Conservation (phyloP, 2,797 vertebrate genomes). For the Pangasius krempfi region DNA sequence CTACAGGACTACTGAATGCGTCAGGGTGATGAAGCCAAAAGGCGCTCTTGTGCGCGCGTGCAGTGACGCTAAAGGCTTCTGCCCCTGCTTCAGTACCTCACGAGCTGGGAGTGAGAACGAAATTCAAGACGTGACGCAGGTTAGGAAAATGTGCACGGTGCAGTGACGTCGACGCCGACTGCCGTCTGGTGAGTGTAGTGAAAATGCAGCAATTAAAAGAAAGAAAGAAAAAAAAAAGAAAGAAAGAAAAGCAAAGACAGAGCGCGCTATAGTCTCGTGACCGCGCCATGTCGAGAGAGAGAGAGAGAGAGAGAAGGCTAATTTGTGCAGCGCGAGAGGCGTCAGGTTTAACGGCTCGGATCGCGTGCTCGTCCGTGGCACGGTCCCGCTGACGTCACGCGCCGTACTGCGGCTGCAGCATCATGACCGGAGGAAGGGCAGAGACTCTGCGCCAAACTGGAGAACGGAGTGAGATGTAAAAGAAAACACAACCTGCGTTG, state of each 20-base stretch:
- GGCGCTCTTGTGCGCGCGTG: too few relatives aligned
- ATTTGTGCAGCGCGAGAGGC: neutral
- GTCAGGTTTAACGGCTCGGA: neutral
- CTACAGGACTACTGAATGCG: too few relatives aligned
- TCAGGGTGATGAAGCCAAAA: too few relatives aligned
- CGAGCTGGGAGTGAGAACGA: neutral
- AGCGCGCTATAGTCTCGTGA: neutral
- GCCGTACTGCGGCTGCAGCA: constrained; percentile 42
- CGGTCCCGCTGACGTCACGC: constrained; percentile 43
- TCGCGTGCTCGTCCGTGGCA: neutral
- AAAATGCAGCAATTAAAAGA: neutral
- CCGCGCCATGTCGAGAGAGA: neutral
- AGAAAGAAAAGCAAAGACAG: neutral
- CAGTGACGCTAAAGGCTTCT: neutral
- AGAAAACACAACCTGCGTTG: neutral
- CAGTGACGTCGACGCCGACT: neutral
- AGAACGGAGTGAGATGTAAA: neutral
- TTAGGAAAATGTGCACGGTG: neutral
- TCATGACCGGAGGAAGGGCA: constrained; percentile 30
- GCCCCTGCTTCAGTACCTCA: neutral
- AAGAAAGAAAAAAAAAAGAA: too few relatives aligned
- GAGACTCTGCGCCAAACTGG: constrained; percentile 25
- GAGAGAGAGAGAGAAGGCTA: neutral
- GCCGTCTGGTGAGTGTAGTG: neutral
- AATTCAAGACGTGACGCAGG: neutral